Evolutionary conservation across 2,797 vertebrate genomes (phyloP).

Genomic region (Furcifer pardalis): DNA sequence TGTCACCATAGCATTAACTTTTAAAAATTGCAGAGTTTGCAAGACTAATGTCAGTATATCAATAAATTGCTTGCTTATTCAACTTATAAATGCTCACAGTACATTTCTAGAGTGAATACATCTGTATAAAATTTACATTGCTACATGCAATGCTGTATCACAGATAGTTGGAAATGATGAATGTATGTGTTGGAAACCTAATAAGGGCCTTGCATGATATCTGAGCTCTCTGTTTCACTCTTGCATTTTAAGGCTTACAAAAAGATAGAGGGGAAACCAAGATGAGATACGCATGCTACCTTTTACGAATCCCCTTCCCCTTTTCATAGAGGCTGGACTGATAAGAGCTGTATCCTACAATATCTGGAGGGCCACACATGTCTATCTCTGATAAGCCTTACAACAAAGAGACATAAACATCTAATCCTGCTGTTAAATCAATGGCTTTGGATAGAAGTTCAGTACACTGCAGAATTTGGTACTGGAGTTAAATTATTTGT

Average conservation of each 20-base stretch:
- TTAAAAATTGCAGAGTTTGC: slow-evolving; percentile 23
- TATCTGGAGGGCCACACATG: not conserved
- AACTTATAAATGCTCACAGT: slow-evolving; percentile 1
- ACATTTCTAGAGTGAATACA: slow-evolving; percentile 17
- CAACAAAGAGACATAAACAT: no score
- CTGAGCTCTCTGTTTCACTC: not conserved
- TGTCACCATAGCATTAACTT: slow-evolving; percentile 17
- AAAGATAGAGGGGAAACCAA: no score
- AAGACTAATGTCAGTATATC: slow-evolving; percentile 14
- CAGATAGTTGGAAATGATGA: not conserved
- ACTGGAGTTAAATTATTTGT: no score
- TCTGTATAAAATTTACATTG: slow-evolving; percentile 25
- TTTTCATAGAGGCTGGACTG: not conserved
- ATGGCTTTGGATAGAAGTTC: no score
- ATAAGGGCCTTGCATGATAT: not conserved
- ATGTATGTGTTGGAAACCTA: not conserved
- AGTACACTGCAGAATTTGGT: no score
- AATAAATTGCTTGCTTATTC: slow-evolving; percentile 15
- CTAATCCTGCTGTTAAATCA: no score
- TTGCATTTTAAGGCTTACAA: not conserved
- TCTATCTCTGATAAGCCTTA: not conserved
- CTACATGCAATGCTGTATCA: not conserved
- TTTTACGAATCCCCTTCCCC: no score
- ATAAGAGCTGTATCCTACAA: not conserved
- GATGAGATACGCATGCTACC: no score